Conservation (phyloP, 53 echinoderm and acorn worm species). For the Holothuria leucospilota region DNA sequence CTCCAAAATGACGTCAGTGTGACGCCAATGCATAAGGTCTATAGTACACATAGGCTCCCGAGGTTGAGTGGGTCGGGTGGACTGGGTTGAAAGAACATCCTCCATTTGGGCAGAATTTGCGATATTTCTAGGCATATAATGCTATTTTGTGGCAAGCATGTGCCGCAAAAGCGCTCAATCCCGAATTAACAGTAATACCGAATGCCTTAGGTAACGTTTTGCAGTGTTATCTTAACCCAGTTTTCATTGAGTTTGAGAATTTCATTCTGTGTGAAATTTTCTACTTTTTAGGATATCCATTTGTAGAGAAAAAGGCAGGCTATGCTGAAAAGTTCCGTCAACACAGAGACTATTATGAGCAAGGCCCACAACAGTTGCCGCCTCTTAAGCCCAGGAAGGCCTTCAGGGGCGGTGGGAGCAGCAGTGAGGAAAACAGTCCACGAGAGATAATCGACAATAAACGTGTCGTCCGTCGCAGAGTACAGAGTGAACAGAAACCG, state of each 20-base stretch:
- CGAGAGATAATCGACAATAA: not conserved
- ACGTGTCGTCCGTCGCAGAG: not conserved
- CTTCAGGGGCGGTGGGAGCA: conserved; percentile 70
- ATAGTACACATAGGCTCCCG: no score
- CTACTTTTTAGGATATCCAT: not conserved
- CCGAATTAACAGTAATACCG: no score
- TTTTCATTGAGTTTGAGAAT: not conserved
- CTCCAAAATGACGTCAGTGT: no score
- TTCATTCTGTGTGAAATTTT: not conserved
- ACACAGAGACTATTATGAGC: conserved; percentile 2
- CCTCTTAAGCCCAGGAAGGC: conserved; percentile 79
- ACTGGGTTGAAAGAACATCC: no score
- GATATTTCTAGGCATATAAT: no score
- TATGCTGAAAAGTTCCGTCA: conserved; percentile 26
- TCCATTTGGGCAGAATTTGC: no score
- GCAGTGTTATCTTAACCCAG: no score
- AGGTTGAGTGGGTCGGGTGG: no score
- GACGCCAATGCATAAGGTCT: no score
- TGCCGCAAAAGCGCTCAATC: no score
- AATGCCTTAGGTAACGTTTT: no score
- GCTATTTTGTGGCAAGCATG: no score
- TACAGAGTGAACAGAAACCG: conserved; percentile 33
- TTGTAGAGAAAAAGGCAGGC: not conserved
- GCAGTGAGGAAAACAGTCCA: conserved; percentile 37
- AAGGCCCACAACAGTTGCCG: conserved; percentile 48